Evolutionary conservation across 1,140 invertebrate genomes (phyloP), one percentile per base, ranked within the genome.

Genomic region (Aplysia californica): DNA sequence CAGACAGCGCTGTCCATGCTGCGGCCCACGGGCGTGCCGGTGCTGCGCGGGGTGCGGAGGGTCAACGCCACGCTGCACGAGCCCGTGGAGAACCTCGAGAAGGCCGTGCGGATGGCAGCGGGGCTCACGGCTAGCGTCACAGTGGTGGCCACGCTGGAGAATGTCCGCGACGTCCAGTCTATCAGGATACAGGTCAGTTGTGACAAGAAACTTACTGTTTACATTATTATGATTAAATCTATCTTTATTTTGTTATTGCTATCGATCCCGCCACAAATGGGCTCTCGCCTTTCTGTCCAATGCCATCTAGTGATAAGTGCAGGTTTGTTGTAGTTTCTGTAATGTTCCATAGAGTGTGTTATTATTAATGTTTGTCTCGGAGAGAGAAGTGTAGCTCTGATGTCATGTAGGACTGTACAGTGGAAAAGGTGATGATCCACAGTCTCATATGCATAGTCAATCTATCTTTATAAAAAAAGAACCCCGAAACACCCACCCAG

Each of bases 81-180:
- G 85, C 97, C 97, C 15, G 93, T 93, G 76, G 94, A 93, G 3
- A 93, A 95, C 82, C 92, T 93, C 23, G 97, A 99, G 87, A 94
- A 93, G 69, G 93, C 95, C 6, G 88, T 97, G n/a, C 97, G 97
- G 88, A 97, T 98, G 85, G 96, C 96, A 26, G 96, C 97, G 0
- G 97, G 97, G 0, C 92, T 98, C 0, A 93, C 98, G 33, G 92
- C 96, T 39, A 95, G 94, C 26, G 93, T 98, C 35, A 93, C 93
- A 15, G 91, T 98, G 44, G 95, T 97, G 84, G 96, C 95, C 0
- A 95, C 96, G 87, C 92, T 98, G 76, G 91, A 93, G 59, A 94
- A 97, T 90, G 90, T 98, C 61, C 91, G 93, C 29, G 93, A 95
- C 87, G 90, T 95, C 2, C 90, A 90, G 74, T 92, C 93, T 75